Evolutionary conservation across 2,113 vertebrate species (phyloP).

Genomic region (Oxygymnocypris stewartii): DNA sequence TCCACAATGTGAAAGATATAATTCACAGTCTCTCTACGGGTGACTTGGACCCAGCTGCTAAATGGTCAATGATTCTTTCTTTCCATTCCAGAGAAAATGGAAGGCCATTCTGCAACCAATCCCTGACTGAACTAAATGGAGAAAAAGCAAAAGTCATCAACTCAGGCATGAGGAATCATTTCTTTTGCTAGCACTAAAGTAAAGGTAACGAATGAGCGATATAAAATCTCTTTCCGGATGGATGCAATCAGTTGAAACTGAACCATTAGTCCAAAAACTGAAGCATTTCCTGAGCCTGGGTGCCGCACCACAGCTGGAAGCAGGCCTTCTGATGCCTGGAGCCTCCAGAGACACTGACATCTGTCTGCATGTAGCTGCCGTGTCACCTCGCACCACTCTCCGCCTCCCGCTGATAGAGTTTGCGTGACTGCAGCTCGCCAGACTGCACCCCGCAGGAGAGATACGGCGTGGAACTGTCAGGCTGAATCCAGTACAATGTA

Average conservation of each 20-base stretch:
- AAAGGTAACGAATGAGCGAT: not conserved
- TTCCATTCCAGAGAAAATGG: not conserved
- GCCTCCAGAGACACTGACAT: conserved; percentile 26
- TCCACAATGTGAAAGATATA: not conserved
- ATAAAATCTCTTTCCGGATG: not conserved
- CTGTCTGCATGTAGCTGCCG: conserved; percentile 20
- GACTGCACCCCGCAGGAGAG: not conserved
- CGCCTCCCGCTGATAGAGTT: conserved; percentile 18
- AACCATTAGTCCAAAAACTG: not conserved
- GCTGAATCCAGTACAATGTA: conserved; percentile 11
- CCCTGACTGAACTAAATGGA: conserved; percentile 14
- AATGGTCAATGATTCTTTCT: conserved; percentile 9
- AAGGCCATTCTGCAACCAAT: not conserved
- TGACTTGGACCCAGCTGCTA: not conserved
- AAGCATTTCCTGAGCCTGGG: not conserved
- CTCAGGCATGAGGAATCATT: not conserved
- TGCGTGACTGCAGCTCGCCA: conserved; percentile 35
- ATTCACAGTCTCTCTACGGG: not conserved
- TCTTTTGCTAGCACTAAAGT: not conserved
- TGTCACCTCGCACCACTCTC: conserved; percentile 19
- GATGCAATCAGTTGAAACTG: not conserved
- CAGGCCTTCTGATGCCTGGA: not conserved
- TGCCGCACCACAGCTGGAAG: not conserved
- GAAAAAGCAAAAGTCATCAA: conserved; percentile 1
- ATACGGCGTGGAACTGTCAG: conserved; percentile 10